phyloP scores from a whole-genome alignment of 2,113 vertebrate genomes.

The Callopanchax toddi region DNA sequence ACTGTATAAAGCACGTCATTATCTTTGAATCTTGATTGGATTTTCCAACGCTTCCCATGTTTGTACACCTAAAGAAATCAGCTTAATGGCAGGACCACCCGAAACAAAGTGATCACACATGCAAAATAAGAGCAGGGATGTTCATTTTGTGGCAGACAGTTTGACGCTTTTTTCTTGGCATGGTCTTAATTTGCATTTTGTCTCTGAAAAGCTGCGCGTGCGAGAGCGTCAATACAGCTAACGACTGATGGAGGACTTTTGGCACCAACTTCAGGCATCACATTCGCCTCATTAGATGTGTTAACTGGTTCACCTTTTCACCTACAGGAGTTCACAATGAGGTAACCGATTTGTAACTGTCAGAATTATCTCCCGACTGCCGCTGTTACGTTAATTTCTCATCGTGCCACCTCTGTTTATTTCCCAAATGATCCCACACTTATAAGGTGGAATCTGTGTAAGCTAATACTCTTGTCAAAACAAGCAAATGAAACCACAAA shows the following conservation, averaged over 20 bases:
- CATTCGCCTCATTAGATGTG: conserved; percentile 17
- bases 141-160: conserved; percentile 62
- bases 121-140: conserved; percentile 53
- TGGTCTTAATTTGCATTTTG: conserved; percentile 13
- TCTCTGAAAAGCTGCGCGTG: background rate
- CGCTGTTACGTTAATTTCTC: conserved; percentile 34
- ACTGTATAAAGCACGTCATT: conserved; percentile 57
- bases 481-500: conserved; percentile 66
- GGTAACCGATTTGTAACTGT: conserved; percentile 30
- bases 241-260: conserved; percentile 1
- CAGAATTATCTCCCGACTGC: conserved; percentile 14
- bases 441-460: conserved; percentile 35
- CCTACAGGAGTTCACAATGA: conserved; percentile 22
- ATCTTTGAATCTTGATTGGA: conserved; percentile 67
- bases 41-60: conserved; percentile 52
- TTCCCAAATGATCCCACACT: conserved; percentile 33
- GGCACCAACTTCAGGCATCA: background rate
- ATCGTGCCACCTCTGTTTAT: conserved; percentile 30
- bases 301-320: conserved; percentile 29
- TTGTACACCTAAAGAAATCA: conserved; percentile 58
- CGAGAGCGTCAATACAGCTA: background rate
- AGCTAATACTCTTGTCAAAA: conserved; percentile 63
- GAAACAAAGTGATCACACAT: conserved; percentile 49
- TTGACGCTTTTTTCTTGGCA: conserved; percentile 41
- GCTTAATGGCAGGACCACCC: conserved; percentile 63